Evolutionary conservation across 2,113 vertebrate species (phyloP).

Genomic region (Myiopsitta monachus): DNA sequence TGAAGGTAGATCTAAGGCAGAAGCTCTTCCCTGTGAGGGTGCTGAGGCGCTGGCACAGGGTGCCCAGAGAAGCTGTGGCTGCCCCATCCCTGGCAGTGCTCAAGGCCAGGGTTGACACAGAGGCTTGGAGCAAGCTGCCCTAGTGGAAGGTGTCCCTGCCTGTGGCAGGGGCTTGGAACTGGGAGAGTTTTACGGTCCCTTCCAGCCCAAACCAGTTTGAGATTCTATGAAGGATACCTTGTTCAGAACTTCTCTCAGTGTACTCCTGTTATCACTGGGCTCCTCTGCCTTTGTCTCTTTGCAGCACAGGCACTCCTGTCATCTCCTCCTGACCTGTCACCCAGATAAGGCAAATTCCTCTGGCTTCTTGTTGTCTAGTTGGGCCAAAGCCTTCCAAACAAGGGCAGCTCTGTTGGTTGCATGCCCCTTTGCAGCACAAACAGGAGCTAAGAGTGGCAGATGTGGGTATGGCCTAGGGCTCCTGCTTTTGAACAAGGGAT

Average conservation of each 20-base stretch:
- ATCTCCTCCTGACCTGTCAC: neutral
- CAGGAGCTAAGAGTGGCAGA: neutral
- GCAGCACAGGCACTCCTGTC: neutral
- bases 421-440: neutral
- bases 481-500: neutral
- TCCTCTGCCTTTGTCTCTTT: neutral
- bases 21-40: neutral
- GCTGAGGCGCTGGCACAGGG: neutral
- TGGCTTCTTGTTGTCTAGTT: neutral
- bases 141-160: neutral
- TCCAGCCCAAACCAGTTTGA: neutral
- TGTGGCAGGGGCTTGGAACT: neutral
- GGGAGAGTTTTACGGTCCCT: neutral
- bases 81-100: neutral
- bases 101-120: neutral
- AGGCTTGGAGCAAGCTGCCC: neutral
- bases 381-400: neutral
- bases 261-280: fast-evolving
- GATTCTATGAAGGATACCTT: neutral
- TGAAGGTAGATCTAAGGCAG: neutral
- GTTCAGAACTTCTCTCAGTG: fast-evolving
- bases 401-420: neutral
- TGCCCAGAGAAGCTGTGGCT: neutral
- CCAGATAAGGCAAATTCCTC: neutral
- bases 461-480: neutral